Evolutionary conservation across 2,113 vertebrate species (phyloP).

Genomic region (Clarias gariepinus): DNA sequence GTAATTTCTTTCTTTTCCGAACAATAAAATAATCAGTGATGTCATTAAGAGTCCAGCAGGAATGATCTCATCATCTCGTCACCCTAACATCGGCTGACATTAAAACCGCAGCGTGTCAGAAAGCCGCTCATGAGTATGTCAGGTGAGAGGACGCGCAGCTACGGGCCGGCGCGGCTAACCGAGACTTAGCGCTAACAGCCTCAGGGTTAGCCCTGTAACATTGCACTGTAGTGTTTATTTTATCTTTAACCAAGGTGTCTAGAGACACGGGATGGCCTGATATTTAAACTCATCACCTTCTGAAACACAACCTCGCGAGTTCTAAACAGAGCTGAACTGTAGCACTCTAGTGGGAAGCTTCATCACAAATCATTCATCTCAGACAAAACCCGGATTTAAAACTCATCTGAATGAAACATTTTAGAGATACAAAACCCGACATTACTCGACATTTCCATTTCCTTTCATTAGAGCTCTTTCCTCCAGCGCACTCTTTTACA

Average conservation of each 20-base stretch:
- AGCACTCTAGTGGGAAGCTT: background rate
- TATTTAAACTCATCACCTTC: background rate
- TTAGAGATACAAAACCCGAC: background rate
- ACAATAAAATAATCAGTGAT: background rate
- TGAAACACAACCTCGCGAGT: background rate
- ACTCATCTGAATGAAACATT: background rate
- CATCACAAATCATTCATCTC: background rate
- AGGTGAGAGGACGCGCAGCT: background rate
- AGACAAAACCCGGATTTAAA: background rate
- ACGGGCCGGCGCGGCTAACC: background rate
- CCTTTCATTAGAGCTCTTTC: background rate
- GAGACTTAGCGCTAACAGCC: background rate
- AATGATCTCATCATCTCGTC: background rate
- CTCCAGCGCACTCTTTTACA: background rate
- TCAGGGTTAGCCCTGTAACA: background rate
- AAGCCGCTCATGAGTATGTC: background rate
- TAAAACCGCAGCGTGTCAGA: background rate
- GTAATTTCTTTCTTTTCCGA: background rate
- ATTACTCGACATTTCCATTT: constrained; percentile 6
- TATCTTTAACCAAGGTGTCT: background rate
- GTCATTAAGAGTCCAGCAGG: background rate
- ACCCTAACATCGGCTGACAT: background rate
- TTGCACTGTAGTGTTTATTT: background rate
- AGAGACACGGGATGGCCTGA: background rate
- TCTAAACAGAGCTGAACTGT: background rate